A percentile compares a stretch with the other conserved stretches of the same genome.
These are phyloP conservation scores for Lottia gigantea DNA, from an alignment of 2,888 invertebrate species.

Conservation along the genomic window DNA sequence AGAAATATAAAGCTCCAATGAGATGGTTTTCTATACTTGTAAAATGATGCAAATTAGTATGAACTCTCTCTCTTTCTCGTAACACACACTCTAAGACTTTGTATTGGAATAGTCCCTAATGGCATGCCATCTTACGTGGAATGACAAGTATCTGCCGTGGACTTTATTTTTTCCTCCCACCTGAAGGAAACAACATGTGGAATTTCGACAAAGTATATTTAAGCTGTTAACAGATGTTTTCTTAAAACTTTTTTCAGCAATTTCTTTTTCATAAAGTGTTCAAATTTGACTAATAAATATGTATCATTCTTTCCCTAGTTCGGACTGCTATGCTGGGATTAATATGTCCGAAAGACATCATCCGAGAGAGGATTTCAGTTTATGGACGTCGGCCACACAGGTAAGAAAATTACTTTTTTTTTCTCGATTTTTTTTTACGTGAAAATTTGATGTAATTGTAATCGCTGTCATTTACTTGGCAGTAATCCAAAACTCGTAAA, in stretches of 20 bases:
- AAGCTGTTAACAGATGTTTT: too few relatives aligned
- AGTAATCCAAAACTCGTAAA: background rate
- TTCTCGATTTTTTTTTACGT: background rate
- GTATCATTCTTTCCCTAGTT: slow-evolving; percentile 37
- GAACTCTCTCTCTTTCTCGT: background rate
- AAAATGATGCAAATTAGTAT: slow-evolving; percentile 8
- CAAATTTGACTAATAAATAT: slow-evolving; percentile 17
- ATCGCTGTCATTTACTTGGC: background rate
- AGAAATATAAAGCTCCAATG: slow-evolving; percentile 7
- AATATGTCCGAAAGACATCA: slow-evolving; percentile 51
- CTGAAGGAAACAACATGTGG: too few relatives aligned
- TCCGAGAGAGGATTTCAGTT: slow-evolving; percentile 47
- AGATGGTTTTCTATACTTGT: slow-evolving; percentile 2
- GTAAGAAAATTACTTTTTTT: slow-evolving; percentile 32
- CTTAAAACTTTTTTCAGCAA: too few relatives aligned
- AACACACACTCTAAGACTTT: background rate
- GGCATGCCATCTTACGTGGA: background rate
- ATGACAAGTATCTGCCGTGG: too few relatives aligned
- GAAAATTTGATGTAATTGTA: too few relatives aligned
- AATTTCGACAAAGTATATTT: too few relatives aligned
- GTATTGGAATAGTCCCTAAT: slow-evolving; percentile 8
- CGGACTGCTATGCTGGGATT: slow-evolving; percentile 55
- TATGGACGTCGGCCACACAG: slow-evolving; percentile 49
- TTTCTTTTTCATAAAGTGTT: too few relatives aligned
- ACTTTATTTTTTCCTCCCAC: too few relatives aligned